These are phyloP conservation scores for Halcyon senegalensis DNA, from an alignment of 2,113 vertebrate species.

Conservation along the genomic window DNA sequence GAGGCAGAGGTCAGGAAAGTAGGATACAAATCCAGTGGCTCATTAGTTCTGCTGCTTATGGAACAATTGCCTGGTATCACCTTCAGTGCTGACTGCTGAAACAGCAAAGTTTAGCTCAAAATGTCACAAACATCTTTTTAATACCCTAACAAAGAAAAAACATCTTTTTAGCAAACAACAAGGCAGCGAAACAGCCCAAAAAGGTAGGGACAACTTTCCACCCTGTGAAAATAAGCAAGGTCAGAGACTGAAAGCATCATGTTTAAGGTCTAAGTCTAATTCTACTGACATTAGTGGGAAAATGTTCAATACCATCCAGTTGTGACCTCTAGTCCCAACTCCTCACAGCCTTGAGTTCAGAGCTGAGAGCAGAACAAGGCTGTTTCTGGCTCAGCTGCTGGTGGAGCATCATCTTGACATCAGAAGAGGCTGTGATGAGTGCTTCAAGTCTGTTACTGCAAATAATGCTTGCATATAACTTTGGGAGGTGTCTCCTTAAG, in stretches of 20 bases:
- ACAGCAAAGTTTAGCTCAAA: slow-evolving; percentile 31
- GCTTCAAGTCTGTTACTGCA: neutral
- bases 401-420: neutral
- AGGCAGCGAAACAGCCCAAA: neutral
- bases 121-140: neutral
- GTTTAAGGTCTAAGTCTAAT: neutral
- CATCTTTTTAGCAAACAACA: neutral
- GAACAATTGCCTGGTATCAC: neutral
- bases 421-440: neutral
- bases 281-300: neutral
- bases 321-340: neutral
- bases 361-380: neutral
- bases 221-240: neutral
- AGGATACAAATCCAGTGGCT: slow-evolving; percentile 31
- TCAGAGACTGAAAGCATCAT: neutral
- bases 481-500: neutral
- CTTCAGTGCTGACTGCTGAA: slow-evolving; percentile 19
- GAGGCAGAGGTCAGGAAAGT: neutral
- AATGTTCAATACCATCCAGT: neutral
- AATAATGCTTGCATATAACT: neutral
- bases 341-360: neutral
- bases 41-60: slow-evolving; percentile 19
- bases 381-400: neutral
- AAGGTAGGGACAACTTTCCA: neutral
- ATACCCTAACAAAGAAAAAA: neutral